Percentiles rank a stretch among this genome's conserved stretches.
phyloP scores from a whole-genome alignment of 2,113 vertebrate species.

The Ranitomeya variabilis region DNA sequence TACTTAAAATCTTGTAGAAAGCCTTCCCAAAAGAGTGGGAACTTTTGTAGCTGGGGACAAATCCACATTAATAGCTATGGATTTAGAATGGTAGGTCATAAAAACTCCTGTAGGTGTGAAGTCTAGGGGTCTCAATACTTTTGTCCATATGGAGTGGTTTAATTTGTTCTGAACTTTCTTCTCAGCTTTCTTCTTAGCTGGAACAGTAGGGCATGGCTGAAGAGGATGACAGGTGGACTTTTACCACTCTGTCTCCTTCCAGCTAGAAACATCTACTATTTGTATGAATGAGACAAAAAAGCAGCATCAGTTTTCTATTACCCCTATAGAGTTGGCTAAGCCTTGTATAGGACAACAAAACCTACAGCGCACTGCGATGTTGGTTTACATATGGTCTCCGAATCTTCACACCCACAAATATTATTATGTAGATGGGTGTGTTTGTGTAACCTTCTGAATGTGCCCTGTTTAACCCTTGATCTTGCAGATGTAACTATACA shows the following conservation, averaged over 20 bases:
- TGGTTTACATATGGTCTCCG: background rate
- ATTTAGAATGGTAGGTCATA: no score
- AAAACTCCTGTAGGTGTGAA: no score
- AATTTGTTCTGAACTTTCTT: background rate
- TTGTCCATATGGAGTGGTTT: background rate
- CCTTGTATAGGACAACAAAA: background rate
- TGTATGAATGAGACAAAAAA: background rate
- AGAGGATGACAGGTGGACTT: background rate
- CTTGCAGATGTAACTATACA: background rate
- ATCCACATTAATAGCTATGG: no score
- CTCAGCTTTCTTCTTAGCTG: no score
- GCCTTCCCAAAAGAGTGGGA: no score
- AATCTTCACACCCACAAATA: background rate
- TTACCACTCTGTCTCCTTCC: background rate
- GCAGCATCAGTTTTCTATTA: background rate
- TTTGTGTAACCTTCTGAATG: constrained; percentile 12
- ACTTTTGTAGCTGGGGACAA: no score
- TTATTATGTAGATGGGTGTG: background rate
- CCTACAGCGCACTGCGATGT: background rate
- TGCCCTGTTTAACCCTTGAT: constrained; percentile 1
- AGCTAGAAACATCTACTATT: background rate
- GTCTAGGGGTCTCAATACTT: no score
- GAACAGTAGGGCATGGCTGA: background rate
- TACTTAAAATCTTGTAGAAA: no score
- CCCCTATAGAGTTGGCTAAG: background rate